Evolutionary conservation across 2,888 invertebrate species (phyloP).

Genomic region (Nowickia ferox): DNA sequence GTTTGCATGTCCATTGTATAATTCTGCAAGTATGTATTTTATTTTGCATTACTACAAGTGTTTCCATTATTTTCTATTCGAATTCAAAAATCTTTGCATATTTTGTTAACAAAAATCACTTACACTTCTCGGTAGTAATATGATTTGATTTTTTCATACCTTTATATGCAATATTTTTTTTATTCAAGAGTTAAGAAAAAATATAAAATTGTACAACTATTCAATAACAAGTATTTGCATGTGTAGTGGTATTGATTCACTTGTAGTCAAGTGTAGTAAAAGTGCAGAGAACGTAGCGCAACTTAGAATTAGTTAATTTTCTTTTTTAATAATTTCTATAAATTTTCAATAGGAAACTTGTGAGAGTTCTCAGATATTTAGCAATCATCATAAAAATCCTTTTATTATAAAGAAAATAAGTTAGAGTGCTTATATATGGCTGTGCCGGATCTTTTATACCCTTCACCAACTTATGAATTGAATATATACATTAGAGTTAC

Average conservation of each 20-base stretch:
- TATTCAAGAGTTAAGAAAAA: constrained; percentile 4
- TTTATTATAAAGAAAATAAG: no score
- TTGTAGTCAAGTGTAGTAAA: neutral
- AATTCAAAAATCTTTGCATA: constrained; percentile 28
- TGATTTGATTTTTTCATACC: constrained; percentile 9
- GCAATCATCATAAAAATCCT: no score
- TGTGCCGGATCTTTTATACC: no score
- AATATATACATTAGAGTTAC: no score
- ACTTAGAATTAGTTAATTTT: neutral
- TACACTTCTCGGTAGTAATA: neutral
- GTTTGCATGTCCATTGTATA: constrained; percentile 5
- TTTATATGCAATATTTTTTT: neutral
- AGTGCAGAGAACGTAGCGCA: neutral
- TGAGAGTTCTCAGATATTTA: no score
- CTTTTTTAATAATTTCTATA: neutral
- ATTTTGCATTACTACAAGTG: neutral
- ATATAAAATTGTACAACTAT: constrained; percentile 2
- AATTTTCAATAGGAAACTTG: no score
- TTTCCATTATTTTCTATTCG: constrained; percentile 34
- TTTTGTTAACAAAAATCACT: neutral
- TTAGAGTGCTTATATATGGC: no score
- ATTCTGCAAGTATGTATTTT: neutral
- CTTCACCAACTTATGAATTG: no score
- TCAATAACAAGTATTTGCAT: constrained; percentile 35
- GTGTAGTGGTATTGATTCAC: constrained; percentile 42